Evolutionary conservation across 2,113 vertebrate species (phyloP).

Genomic region (Passer montanus): DNA sequence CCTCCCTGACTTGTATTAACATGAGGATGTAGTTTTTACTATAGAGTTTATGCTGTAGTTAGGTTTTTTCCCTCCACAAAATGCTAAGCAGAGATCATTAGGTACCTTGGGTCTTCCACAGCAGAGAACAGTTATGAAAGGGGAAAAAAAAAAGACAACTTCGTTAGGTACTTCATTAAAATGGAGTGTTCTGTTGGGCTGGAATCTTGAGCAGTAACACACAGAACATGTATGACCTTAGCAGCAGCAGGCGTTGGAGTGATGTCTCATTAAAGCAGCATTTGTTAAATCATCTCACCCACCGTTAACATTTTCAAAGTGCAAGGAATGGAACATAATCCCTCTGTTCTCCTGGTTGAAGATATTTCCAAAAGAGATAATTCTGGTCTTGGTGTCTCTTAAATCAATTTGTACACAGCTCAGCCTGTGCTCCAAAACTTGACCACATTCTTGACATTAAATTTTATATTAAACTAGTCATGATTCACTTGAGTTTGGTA

Average conservation of each 20-base stretch:
- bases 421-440: background rate
- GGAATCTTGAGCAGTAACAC: background rate
- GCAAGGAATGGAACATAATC: background rate
- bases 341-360: background rate
- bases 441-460: background rate
- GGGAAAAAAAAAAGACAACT: background rate
- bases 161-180: slow-evolving; percentile 5
- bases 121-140: background rate
- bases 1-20: background rate
- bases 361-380: background rate
- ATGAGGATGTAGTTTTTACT: background rate
- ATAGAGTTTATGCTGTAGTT: background rate
- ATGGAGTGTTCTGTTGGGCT: background rate
- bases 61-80: background rate
- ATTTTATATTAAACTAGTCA: background rate
- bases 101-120: background rate
- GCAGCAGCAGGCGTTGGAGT: slow-evolving; percentile 1
- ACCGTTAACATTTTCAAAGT: background rate
- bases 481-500: background rate
- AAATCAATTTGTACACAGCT: background rate
- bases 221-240: slow-evolving; percentile 49
- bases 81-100: background rate
- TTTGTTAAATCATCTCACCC: slow-evolving; percentile 21
- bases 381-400: background rate
- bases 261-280: slow-evolving; percentile 67